These are phyloP conservation scores for Galagoides demidoff DNA, from an alignment of 2,797 vertebrate genomes.

Conservation along the genomic window DNA sequence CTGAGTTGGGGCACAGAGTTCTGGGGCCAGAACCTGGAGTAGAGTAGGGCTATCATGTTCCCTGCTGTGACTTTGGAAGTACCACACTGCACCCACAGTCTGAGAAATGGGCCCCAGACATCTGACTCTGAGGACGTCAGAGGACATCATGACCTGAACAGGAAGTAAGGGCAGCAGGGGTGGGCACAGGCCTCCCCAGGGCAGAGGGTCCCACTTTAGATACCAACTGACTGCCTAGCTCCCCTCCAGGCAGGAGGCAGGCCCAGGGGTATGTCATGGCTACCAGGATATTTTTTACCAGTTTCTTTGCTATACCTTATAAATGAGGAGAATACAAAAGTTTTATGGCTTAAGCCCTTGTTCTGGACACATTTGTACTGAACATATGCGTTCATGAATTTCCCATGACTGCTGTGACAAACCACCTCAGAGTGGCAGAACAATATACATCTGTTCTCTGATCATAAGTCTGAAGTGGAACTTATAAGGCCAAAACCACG, in stretches of 20 bases:
- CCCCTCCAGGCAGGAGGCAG: too few relatives aligned
- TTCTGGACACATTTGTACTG: too few relatives aligned
- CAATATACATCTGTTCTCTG: background rate
- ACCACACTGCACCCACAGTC: background rate
- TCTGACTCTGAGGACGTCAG: too few relatives aligned
- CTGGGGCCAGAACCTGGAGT: too few relatives aligned
- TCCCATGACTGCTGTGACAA: background rate
- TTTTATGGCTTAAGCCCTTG: background rate
- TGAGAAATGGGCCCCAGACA: background rate
- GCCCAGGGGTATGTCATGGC: accelerated
- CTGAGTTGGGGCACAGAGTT: accelerated
- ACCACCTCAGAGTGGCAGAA: too few relatives aligned
- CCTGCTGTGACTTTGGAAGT: background rate
- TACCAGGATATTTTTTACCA: background rate
- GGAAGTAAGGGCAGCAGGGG: background rate
- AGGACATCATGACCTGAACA: background rate
- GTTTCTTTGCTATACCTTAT: background rate
- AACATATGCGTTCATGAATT: background rate
- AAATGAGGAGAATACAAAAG: background rate
- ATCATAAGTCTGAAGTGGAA: background rate
- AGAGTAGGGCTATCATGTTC: accelerated
- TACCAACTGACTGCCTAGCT: background rate
- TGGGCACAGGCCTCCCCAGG: background rate
- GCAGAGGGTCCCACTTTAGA: background rate
- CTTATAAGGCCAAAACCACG: background rate